A percentile compares a stretch with the other conserved stretches of the same genome.
Evolutionary conservation across 2,888 invertebrate genomes (phyloP).

Genomic region (Drosophila siamana): DNA sequence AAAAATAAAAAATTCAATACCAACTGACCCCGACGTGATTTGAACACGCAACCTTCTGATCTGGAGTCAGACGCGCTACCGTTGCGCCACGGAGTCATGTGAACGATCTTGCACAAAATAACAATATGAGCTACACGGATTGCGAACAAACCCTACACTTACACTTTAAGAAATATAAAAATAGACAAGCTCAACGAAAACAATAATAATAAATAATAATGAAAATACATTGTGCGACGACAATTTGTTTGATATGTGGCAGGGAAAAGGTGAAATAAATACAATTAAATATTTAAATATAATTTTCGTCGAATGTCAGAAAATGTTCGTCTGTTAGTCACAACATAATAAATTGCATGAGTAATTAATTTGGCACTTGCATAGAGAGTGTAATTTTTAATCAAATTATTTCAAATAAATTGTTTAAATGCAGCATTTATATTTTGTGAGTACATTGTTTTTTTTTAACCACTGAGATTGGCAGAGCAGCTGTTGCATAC

Average conservation of each 20-base stretch:
- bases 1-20: background rate
- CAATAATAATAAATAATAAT: conserved; percentile 14
- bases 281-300: conserved; percentile 49
- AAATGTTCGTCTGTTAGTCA: conserved; percentile 57
- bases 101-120: conserved; percentile 38
- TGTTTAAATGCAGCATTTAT: conserved; percentile 60
- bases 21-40: conserved; percentile 67
- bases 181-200: conserved; percentile 12
- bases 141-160: background rate
- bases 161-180: background rate
- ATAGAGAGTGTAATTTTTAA: conserved; percentile 13
- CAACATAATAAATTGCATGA: conserved; percentile 38
- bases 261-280: conserved; percentile 16
- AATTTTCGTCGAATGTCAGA: conserved; percentile 65
- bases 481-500: conserved; percentile 63
- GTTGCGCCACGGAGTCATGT: conserved; percentile 70
- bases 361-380: conserved; percentile 50
- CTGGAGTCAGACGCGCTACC: conserved; percentile 73
- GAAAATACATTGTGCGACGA: background rate
- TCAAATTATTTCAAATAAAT: conserved; percentile 60
- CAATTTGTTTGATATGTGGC: conserved; percentile 31
- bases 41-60: conserved; percentile 73
- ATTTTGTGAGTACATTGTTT: conserved; percentile 54
- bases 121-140: background rate
- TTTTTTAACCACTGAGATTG: conserved; percentile 56